A percentile compares a stretch with the other conserved stretches of the same genome.
Conservation (phyloP, 2,113 vertebrate species). For the Dromaius novaehollandiae region DNA sequence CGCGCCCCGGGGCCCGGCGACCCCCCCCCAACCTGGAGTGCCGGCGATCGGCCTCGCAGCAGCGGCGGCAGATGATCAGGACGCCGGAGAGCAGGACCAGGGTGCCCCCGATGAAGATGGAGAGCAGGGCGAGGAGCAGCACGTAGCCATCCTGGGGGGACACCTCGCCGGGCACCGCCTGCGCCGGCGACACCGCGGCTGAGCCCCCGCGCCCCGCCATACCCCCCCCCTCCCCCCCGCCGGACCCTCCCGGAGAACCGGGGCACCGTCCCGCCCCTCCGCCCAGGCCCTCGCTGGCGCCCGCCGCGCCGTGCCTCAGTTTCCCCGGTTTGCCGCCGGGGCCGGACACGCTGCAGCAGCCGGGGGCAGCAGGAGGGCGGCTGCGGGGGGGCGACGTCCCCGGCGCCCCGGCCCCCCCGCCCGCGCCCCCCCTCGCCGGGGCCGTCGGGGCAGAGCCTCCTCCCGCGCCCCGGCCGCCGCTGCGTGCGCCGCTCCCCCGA, state of each 20-base stretch:
- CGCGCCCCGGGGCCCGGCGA: rapidly evolving
- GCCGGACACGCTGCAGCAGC: background rate
- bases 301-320: no score
- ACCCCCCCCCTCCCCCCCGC: background rate
- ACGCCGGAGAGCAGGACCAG: conserved; percentile 85
- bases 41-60: conserved; percentile 81
- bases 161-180: conserved; percentile 70
- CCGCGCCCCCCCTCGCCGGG: background rate
- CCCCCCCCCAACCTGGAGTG: conserved; percentile 80
- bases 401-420: background rate
- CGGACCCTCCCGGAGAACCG: background rate
- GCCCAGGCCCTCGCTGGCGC: no score
- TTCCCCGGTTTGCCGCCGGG: no score
- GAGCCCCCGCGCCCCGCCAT: background rate
- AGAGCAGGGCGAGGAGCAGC: conserved; percentile 88
- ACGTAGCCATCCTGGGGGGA: conserved; percentile 85
- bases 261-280: background rate
- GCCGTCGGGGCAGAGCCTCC: background rate
- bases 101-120: conserved; percentile 87
- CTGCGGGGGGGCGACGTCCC: no score
- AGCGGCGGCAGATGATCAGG: conserved; percentile 87
- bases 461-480: background rate
- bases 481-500: background rate
- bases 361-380: background rate
- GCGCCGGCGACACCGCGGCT: background rate